Evolutionary conservation across 2,113 vertebrate species (phyloP).

Genomic region (Anoplopoma fimbria): DNA sequence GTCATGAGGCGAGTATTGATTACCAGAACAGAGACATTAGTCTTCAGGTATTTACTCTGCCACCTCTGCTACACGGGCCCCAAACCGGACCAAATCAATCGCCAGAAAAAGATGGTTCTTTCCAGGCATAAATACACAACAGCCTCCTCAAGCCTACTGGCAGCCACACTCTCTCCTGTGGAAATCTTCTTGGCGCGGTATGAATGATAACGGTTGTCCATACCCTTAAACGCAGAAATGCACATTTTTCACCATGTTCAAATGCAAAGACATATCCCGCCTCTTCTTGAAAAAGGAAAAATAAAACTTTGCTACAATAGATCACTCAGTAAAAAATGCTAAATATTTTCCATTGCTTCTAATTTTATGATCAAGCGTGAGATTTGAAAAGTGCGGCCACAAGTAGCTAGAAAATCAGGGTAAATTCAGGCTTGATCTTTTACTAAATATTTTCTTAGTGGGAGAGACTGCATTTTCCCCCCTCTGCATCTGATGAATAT

Average conservation of each 20-base stretch:
- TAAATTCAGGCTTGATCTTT: conserved; percentile 61
- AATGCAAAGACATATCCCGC: conserved; percentile 2
- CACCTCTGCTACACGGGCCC: conserved; percentile 91
- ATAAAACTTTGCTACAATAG: neutral
- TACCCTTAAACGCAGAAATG: conserved; percentile 35
- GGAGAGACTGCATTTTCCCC: conserved; percentile 60
- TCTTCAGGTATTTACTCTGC: conserved; percentile 99
- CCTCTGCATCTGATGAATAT: conserved; percentile 81
- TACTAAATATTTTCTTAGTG: conserved; percentile 76
- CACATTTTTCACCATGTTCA: conserved; percentile 8
- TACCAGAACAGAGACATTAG: conserved; percentile 94
- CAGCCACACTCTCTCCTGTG: conserved; percentile 61
- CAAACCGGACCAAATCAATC: conserved; percentile 94
- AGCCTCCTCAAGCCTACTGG: conserved; percentile 73
- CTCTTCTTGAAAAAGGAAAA: conserved; percentile 30
- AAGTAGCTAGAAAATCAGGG: conserved; percentile 64
- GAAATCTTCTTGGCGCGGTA: conserved; percentile 77
- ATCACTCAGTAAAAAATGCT: neutral
- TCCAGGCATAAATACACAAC: conserved; percentile 88
- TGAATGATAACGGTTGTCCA: conserved; percentile 81
- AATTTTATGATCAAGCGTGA: conserved; percentile 29
- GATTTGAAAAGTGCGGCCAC: conserved; percentile 46
- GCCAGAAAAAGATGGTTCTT: conserved; percentile 90
- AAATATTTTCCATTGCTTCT: conserved; percentile 32
- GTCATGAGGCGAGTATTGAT: conserved; percentile 96